Evolutionary conservation across 2,888 invertebrate species (phyloP), one percentile per base, ranked within the genome.

Genomic region (Oscheius sp.): DNA sequence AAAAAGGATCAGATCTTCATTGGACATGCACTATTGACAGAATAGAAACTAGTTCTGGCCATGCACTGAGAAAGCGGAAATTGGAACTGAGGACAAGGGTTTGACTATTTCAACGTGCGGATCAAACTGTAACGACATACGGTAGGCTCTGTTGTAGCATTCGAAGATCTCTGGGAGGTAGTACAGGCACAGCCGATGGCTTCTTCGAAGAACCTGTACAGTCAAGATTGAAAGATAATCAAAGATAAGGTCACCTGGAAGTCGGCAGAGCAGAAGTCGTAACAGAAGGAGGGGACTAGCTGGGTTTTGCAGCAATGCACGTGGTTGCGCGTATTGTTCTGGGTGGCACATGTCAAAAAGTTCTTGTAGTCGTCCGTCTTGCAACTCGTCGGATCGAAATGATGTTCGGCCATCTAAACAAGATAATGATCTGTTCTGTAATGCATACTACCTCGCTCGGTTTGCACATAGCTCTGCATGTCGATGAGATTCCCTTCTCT

Each of bases 381-480:
- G 77, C 87, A 87, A 63, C 86, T 85, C 1, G 87, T 87, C 2
- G 89, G 89, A 65, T 88, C 88, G 72, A 89, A 89, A 63, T 85
- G 84, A 66, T 85, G 81, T 35, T 82, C 74, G 21, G 77, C 79
- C 84, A 89, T 85, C 32, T 42, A 7, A 42, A 42, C 42, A 3
- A 42, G 7, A 3, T 42, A 5, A 42, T 7, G 7, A 42, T 7
- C 21, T 21, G 21, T 21, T 21, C 21, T 21, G 21, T 21, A 21
- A 21, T 3, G 42, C 42, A 42, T 42, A 42, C 21, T 21, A 21
- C 42, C 42, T 87, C 87, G 1, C 83, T 80, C 13, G 88, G 88
- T 71, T 87, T 87, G 91, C 95, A 95, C 29, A 95, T 94, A 86
- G 94, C 93, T 90, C 94, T 93, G 87, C 95, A 95, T 0, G 92